Evolutionary conservation across 2,113 vertebrate genomes (phyloP), one percentile per base, ranked within the genome.

Genomic region (Charadrius vociferus): DNA sequence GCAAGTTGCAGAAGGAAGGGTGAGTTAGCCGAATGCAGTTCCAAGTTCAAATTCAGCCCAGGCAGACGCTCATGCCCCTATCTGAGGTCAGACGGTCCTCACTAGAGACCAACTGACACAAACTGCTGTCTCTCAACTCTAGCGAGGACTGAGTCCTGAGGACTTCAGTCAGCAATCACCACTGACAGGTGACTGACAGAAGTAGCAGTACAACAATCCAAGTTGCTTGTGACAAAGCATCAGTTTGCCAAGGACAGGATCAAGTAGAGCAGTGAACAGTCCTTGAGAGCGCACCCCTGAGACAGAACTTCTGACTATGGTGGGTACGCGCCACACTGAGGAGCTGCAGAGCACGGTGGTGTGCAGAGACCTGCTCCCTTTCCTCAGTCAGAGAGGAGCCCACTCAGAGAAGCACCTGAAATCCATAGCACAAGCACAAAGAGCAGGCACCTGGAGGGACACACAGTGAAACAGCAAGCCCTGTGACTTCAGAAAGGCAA

Each of bases 241-340:
- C 20, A 3, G n/a, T 9, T 65, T n/a, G 32, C 70, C 61, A 90
- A 37, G 67, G 49, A 2, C n/a, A 55, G 55, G 22, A 26, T 37
- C 12, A 17, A 62, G 45, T 10, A 39, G 39, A 36, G 41, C 79
- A 61, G 49, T 0, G 1, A n/a, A 16, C 36, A 23, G 39, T 16
- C 16, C n/a, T 37, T 30, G 20, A 61, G 50, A 67, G 73, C 27
- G 18, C 45, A 21, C 14, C 17, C 12, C 32, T n/a, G 26, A 47
- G 39, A 72, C 4, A 19, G 32, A 10, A n/a, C 49, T 24, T 34
- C 45, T 49, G 70, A 5, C 52, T 30, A 3, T 2, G 24, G 39
- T 12, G 34, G 68, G 39, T 2, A 10, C 2, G 24, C 27, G 16
- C 22, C 61, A 63, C 1, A 0, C 59, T 20, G 6, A 12, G 13